These are phyloP conservation scores for Ammospiza maritima DNA, from an alignment of 2,797 vertebrate genomes.

Conservation along the genomic window DNA sequence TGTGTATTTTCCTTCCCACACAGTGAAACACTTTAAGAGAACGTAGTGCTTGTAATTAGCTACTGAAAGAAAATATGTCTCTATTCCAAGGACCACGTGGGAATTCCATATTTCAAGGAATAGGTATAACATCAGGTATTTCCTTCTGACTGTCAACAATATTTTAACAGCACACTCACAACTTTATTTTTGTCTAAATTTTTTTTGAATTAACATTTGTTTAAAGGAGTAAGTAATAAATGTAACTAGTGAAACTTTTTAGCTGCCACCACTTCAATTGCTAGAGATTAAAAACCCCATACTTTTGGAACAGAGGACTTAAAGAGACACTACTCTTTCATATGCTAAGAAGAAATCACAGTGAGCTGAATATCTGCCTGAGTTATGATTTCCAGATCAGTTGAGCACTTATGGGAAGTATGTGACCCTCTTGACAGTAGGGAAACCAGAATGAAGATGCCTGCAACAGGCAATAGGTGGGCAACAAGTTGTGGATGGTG, in stretches of 20 bases:
- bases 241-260: neutral
- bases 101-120: neutral
- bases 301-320: neutral
- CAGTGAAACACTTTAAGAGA: neutral
- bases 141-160: neutral
- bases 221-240: neutral
- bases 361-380: neutral
- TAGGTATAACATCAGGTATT: neutral
- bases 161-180: neutral
- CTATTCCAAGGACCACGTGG: neutral
- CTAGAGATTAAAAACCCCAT: neutral
- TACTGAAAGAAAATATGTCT: neutral
- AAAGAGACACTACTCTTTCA: neutral
- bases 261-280: neutral
- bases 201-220: neutral
- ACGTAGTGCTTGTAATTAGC: neutral
- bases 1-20: neutral
- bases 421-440: neutral
- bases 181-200: neutral
- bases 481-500: fast-evolving
- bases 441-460: neutral
- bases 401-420: neutral
- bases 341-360: neutral
- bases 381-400: neutral
- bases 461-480: neutral